A percentile compares a stretch with the other conserved stretches of the same genome.
These are phyloP conservation scores for Corapipo altera DNA, from an alignment of 2,113 vertebrate genomes.

Conservation along the genomic window DNA sequence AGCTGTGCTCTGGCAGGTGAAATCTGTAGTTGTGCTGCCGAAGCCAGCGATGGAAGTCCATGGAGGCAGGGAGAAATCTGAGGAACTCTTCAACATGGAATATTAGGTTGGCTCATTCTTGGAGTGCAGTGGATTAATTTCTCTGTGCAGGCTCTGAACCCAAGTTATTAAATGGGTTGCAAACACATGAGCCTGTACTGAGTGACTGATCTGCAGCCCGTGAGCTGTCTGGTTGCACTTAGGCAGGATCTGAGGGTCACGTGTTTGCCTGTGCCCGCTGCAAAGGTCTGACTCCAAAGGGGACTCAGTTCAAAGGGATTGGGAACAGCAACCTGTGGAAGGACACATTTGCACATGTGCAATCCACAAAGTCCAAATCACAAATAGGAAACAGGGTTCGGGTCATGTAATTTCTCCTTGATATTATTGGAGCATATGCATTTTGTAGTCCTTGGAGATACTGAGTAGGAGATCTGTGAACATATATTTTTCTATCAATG, in stretches of 20 bases:
- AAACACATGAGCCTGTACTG: neutral
- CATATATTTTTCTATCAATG: neutral
- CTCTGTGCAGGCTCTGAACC: neutral
- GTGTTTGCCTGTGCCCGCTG: neutral
- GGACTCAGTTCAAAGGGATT: neutral
- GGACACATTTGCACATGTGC: neutral
- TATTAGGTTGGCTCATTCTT: neutral
- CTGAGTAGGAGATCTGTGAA: neutral
- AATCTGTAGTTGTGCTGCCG: accelerated
- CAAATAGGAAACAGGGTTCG: neutral
- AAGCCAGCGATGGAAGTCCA: neutral
- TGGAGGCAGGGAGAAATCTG: neutral
- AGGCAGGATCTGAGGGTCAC: neutral
- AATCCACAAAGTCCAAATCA: neutral
- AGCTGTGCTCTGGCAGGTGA: neutral
- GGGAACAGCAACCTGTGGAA: neutral
- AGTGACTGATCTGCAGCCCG: neutral
- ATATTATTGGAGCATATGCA: neutral
- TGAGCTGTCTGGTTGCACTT: neutral
- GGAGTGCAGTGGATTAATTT: neutral
- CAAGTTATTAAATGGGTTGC: neutral
- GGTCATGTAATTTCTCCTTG: neutral
- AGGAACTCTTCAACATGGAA: neutral
- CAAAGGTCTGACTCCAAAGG: neutral
- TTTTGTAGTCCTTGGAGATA: neutral